Percentiles rank a stretch among this genome's conserved stretches.
Conservation (phyloP, 35 echinoderm and acorn worm species). For the Patiria miniata region DNA sequence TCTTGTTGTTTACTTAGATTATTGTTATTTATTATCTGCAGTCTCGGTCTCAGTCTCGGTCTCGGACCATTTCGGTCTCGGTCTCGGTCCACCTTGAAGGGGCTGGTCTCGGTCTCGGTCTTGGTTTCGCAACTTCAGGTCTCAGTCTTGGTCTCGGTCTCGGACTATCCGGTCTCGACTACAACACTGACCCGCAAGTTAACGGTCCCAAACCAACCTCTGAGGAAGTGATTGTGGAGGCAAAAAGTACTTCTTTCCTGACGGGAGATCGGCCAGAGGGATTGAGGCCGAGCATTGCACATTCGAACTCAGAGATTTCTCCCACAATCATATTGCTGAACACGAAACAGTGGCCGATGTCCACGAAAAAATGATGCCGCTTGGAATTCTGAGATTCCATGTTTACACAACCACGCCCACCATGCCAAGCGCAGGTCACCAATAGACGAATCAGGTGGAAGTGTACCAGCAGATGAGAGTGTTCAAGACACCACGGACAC, state of each 20-base stretch:
- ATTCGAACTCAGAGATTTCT: not conserved
- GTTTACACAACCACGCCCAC: not conserved
- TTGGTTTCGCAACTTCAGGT: no score
- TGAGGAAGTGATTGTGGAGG: not conserved
- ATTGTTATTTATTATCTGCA: no score
- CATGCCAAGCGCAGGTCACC: not conserved
- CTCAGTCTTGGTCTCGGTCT: no score
- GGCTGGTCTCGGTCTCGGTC: no score
- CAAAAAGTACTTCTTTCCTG: not conserved
- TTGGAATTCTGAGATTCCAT: not conserved
- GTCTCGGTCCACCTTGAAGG: no score
- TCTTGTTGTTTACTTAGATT: no score
- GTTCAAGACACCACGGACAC: not conserved
- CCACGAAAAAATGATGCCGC: not conserved
- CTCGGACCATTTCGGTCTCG: no score
- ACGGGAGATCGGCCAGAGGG: not conserved
- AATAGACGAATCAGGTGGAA: no score
- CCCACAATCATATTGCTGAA: not conserved
- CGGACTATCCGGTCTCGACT: no score
- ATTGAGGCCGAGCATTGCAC: not conserved
- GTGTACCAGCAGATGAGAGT: not conserved
- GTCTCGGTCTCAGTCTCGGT: no score
- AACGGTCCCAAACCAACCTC: not conserved
- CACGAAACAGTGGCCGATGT: slow-evolving; percentile 6
- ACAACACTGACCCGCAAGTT: no score